Percentiles rank a stretch among this genome's conserved stretches.
These are phyloP conservation scores for Semaprochilodus insignis DNA, from an alignment of 2,797 vertebrate genomes.

Conservation along the genomic window DNA sequence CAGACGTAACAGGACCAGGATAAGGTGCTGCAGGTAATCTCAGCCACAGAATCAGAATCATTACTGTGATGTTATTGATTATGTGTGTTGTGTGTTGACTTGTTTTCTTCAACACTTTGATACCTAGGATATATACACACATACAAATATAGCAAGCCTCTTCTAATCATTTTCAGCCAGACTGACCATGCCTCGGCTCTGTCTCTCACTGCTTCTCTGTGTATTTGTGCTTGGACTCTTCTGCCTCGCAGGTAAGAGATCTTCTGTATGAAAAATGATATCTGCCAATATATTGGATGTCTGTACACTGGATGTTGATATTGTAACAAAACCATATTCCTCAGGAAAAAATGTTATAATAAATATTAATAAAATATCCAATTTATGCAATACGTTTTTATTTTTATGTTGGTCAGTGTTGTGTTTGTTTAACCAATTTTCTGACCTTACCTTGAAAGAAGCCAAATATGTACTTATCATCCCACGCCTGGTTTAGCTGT, in stretches of 20 bases:
- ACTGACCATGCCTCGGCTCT: conserved; percentile 53
- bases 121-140: neutral
- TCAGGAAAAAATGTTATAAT: no score
- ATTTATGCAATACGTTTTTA: no score
- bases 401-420: no score
- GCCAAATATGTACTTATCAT: no score
- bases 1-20: conserved; percentile 13
- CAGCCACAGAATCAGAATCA: neutral
- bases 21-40: conserved; percentile 27
- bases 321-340: no score
- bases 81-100: neutral
- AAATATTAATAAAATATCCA: no score
- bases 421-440: no score
- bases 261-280: neutral
- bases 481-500: no score
- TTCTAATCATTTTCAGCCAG: neutral
- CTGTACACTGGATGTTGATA: no score
- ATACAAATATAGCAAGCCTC: neutral
- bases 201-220: conserved; percentile 44
- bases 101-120: neutral
- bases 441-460: no score
- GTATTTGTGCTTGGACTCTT: conserved; percentile 46
- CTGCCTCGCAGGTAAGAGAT: conserved; percentile 53
- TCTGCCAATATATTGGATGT: neutral
- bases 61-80: neutral